Evolutionary conservation across 2,797 vertebrate genomes (phyloP), one percentile per base, ranked within the genome.

Genomic region (Siniperca obscura): DNA sequence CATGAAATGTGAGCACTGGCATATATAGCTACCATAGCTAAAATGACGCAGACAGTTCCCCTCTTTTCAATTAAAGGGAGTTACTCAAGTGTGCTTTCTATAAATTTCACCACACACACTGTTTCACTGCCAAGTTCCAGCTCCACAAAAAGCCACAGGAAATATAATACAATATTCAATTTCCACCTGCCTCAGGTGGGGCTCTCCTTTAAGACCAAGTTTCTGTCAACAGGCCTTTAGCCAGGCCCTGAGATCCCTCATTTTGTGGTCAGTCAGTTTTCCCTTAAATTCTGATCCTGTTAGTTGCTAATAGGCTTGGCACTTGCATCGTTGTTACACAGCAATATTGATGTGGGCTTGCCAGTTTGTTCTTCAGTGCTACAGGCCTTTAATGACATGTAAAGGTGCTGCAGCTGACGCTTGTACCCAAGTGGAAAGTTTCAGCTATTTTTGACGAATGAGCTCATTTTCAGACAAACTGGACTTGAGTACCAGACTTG

Each of bases 101-200:
- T 87, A 87, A 86, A 88, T 86, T 91, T 83, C 72, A 66, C 78
- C 48, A 56, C 70, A n/a, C 61, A 86, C 72, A 80, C 82, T 91
- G 86, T 90, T 92, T 84, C 7, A 7, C 66, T 87, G 89, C 92
- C 93, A 94, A 91, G 69, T 83, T 84, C 76, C 87, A 76, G 68
- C 81, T 86, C 86, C 57, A 66, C 57, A 91, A 85, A 92, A 93
- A 85, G 82, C 82, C 87, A 90, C 91, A 93, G 93, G 90, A 95
- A 95, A 94, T 94, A 86, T 86, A 89, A 92, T 92, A 82, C 90
- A 91, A 93, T 89, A 87, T 92, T 92, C 83, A 91, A 93, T 94
- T 95, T 95, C 91, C 94, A 95, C 94, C 92, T 95, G 89, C 84
- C 78, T 93, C 93, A 94, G 92, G 92, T 95, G 88, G 83, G 78